A percentile compares a stretch with the other conserved stretches of the same genome.
phyloP scores from a whole-genome alignment of 2,888 invertebrate genomes.

The Rambutsinella grinnellia region DNA sequence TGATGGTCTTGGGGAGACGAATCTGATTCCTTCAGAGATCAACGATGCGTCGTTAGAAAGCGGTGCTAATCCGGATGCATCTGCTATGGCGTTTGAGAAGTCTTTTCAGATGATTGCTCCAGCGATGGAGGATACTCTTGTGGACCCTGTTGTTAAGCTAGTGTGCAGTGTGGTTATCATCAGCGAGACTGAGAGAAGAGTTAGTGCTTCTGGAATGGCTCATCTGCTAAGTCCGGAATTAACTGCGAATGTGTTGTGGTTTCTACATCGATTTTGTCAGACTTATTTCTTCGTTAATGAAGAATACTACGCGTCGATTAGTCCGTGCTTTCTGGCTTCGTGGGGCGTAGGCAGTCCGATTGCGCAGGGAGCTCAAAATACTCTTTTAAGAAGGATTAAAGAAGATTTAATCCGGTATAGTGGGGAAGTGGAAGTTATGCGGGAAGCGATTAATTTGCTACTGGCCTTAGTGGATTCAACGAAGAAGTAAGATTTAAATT shows the following conservation, averaged over 20 bases:
- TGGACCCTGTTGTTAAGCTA: constrained; percentile 69
- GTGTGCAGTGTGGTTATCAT: constrained; percentile 80
- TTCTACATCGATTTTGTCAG: constrained; percentile 82
- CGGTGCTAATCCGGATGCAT: constrained; percentile 48
- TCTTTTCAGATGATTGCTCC: constrained; percentile 59
- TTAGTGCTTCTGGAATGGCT: constrained; percentile 77
- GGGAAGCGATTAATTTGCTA: constrained; percentile 77
- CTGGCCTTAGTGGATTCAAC: constrained; percentile 72
- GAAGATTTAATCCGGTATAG: constrained; percentile 76
- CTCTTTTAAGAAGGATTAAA: constrained; percentile 77
- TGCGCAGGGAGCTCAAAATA: constrained; percentile 76
- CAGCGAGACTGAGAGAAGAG: constrained; percentile 82
- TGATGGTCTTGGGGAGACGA: constrained; percentile 78
- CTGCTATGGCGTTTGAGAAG: constrained; percentile 59
- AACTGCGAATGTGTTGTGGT: constrained; percentile 83
- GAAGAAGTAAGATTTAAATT: constrained; percentile 70
- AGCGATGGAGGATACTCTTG: constrained; percentile 38
- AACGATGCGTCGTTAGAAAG: constrained; percentile 66
- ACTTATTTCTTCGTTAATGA: constrained; percentile 79
- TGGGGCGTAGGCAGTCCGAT: constrained; percentile 79
- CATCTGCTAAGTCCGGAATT: constrained; percentile 75
- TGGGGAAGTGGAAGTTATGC: constrained; percentile 75
- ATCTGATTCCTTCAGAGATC: constrained; percentile 77
- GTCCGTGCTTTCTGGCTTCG: constrained; percentile 74
- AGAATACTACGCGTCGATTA: constrained; percentile 74